phyloP scores from a whole-genome alignment of 1,140 invertebrate species.

The Zaprionus capensis region DNA sequence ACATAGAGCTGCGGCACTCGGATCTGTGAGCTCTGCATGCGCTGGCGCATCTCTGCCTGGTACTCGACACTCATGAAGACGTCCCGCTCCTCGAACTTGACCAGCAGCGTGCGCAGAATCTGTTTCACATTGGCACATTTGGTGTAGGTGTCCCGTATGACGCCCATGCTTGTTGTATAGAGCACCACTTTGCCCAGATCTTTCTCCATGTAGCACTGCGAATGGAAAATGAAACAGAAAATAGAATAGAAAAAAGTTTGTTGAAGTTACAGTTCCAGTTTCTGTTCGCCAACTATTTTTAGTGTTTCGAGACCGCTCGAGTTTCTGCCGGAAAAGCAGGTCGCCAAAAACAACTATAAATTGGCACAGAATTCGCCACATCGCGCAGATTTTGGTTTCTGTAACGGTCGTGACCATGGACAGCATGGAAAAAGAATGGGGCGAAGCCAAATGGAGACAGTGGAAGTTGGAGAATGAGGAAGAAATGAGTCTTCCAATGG shows the following conservation, averaged over 20 bases:
- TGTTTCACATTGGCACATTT: slow-evolving; percentile 95
- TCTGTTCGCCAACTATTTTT: slow-evolving; percentile 26
- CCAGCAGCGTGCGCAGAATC: slow-evolving; percentile 95
- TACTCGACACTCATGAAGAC: slow-evolving; percentile 96
- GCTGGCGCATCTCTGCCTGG: slow-evolving; percentile 94
- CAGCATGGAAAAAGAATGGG: slow-evolving; percentile 46
- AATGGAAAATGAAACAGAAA: slow-evolving; percentile 7
- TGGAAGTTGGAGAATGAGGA: slow-evolving; percentile 28
- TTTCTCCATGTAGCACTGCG: slow-evolving; percentile 94
- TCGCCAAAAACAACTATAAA: slow-evolving; percentile 64
- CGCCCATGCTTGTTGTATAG: slow-evolving; percentile 97
- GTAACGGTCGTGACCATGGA: slow-evolving; percentile 56
- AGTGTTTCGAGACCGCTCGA: slow-evolving; percentile 7
- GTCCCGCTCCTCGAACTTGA: slow-evolving; percentile 96
- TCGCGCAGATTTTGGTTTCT: slow-evolving; percentile 54
- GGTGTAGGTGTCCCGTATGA: slow-evolving; percentile 94
- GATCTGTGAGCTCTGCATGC: slow-evolving; percentile 90
- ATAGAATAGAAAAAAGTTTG: slow-evolving; percentile 41
- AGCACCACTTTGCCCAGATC: slow-evolving; percentile 96
- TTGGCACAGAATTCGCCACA: slow-evolving; percentile 73
- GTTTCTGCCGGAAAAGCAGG: slow-evolving; percentile 53
- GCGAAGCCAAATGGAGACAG: slow-evolving; percentile 37
- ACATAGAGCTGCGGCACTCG: slow-evolving; percentile 95
- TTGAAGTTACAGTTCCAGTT: slow-evolving; percentile 59
- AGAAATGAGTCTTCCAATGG: slow-evolving; percentile 12